phyloP scores from a whole-genome alignment of 2,888 invertebrate species.

The Amitus sp. region DNA sequence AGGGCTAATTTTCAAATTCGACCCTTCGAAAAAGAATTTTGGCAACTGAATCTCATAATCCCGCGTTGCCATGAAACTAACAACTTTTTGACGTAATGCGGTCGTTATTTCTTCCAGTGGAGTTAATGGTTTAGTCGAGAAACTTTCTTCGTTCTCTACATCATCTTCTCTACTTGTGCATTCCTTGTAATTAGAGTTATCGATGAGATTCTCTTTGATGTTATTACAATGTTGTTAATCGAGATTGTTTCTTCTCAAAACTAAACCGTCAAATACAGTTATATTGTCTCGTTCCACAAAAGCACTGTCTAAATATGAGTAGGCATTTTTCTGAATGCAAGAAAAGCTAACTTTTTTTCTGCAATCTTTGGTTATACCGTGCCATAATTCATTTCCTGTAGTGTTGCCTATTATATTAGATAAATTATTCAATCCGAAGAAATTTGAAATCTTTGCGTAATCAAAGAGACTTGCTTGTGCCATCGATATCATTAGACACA shows the following conservation, averaged over 20 bases:
- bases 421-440: slow-evolving; percentile 46
- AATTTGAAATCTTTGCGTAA: slow-evolving; percentile 52
- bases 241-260: slow-evolving; percentile 74
- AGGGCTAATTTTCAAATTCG: slow-evolving; percentile 79
- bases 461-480: slow-evolving; percentile 47
- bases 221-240: slow-evolving; percentile 64
- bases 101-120: slow-evolving; percentile 82
- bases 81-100: slow-evolving; percentile 75
- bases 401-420: slow-evolving; percentile 55
- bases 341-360: slow-evolving; percentile 73
- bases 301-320: slow-evolving; percentile 76
- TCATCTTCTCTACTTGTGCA: slow-evolving; percentile 48
- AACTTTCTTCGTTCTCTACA: slow-evolving; percentile 47
- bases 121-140: slow-evolving; percentile 56
- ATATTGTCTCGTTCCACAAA: slow-evolving; percentile 74
- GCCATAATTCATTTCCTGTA: slow-evolving; percentile 75
- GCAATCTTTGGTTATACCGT: slow-evolving; percentile 78
- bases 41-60: slow-evolving; percentile 80
- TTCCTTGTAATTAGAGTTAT: slow-evolving; percentile 20
- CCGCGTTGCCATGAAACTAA: slow-evolving; percentile 81
- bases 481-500: slow-evolving; percentile 38
- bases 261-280: slow-evolving; percentile 73
- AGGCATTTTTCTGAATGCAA: slow-evolving; percentile 82
- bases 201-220: slow-evolving; percentile 53
- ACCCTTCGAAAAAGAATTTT: slow-evolving; percentile 78